Evolutionary conservation across 2,797 vertebrate genomes (phyloP).

Genomic region (Oophaga sylvatica): DNA sequence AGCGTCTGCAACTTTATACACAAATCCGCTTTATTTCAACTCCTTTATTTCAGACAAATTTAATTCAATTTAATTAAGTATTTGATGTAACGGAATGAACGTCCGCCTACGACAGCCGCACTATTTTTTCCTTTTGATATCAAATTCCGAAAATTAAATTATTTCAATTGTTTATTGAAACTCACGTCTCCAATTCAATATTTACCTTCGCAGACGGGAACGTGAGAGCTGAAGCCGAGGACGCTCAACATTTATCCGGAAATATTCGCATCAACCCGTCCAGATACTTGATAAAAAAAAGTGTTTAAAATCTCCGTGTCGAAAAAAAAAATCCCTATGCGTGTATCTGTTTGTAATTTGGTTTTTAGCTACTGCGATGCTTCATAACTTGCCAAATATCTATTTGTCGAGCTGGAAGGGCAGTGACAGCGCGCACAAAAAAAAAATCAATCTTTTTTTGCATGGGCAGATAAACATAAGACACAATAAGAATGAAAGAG

Average conservation of each 20-base stretch:
- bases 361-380: constrained; percentile 76
- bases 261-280: not conserved
- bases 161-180: constrained; percentile 54
- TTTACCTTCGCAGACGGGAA: constrained; percentile 28
- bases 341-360: constrained; percentile 65
- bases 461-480: constrained; percentile 83
- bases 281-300: not conserved
- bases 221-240: not conserved
- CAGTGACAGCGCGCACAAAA: constrained; percentile 72
- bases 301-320: not conserved
- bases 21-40: constrained; percentile 50
- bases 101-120: not conserved
- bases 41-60: constrained; percentile 24
- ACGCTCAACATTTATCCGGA: not conserved
- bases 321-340: not conserved
- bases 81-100: constrained; percentile 49
- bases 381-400: constrained; percentile 83
- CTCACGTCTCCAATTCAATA: constrained; percentile 26
- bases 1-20: constrained; percentile 54
- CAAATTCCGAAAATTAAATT: constrained; percentile 48
- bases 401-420: constrained; percentile 83
- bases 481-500: constrained; percentile 69
- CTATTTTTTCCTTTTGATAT: constrained; percentile 52
- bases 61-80: constrained; percentile 53
- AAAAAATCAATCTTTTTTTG: constrained; percentile 83